Base-by-base conservation (phyloP, 2,113 vertebrate species). In the Chitala chitala region DNA sequence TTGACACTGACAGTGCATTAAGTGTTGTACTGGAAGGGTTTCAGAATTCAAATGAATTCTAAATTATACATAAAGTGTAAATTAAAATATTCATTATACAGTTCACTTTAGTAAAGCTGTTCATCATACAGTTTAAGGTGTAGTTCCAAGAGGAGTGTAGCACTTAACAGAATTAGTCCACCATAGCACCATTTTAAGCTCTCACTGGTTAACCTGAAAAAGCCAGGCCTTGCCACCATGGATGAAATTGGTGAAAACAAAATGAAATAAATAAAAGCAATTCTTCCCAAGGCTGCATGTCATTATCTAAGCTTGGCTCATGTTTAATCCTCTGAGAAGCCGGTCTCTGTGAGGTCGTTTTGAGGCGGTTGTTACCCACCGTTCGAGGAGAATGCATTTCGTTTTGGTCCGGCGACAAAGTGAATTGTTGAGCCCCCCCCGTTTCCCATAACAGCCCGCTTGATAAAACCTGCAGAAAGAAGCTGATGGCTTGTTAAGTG, bases 291-390 rank as follows among this genome's bases (percentile, higher is more conserved):
- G 58, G 17, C 58, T 63, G 29, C 29, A 31, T 15, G 58, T 20
- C 58, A 29, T 13, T 33, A 6, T 26, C 24, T 15, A 61, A 33
- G 58, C 58, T 61, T 26, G 17, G 29, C 55, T 26, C 20, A 58
- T n/a, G 55, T 29, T 46, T 46, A 12, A 46, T 46, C 29, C 29
- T 29, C 29, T 12, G 26, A 33, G 13, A 29, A 36, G 59, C 59
- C 59, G 29, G 31, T 36, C 33, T 63, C 59, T 63, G 59, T 63
- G 31, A 17, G 8, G 75, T 80, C 69, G 76, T 85, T 82, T 86
- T 78, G 71, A 83, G 77, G 80, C 42, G 26, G 76, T 79, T 74
- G 78, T 75, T 75, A 79, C 72, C 80, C 74, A 77, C 65, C 75
- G 10, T 56, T 46, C 68, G 70, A 78, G 73, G 81, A 74, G 55